Conservation (phyloP, 2,113 vertebrate species). For the Rhynchopsitta pachyrhyncha region DNA sequence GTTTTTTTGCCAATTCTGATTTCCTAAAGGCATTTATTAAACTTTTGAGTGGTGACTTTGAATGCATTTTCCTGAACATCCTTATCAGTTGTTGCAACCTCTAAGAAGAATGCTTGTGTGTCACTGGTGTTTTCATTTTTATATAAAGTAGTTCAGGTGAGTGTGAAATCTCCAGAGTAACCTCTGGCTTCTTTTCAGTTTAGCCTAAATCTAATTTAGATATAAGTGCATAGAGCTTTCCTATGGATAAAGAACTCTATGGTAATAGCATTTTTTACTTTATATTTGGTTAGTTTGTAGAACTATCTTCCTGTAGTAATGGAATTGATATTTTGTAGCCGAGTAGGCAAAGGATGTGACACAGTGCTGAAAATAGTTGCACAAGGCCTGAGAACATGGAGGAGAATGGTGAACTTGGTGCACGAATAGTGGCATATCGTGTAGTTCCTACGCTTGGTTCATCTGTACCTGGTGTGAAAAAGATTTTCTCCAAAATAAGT, state of each 20-base stretch:
- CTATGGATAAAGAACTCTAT: fast-evolving
- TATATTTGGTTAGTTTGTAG: not conserved
- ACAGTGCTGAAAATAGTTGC: not conserved
- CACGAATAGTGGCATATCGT: not conserved
- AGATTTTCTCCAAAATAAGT: not conserved
- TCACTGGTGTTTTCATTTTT: conserved; percentile 97
- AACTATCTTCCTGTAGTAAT: not conserved
- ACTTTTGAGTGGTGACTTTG: not conserved
- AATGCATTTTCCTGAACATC: conserved; percentile 69
- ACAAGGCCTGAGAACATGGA: not conserved
- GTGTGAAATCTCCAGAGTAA: not conserved
- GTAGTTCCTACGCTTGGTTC: not conserved
- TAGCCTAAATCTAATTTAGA: not conserved
- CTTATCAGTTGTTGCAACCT: conserved; percentile 91
- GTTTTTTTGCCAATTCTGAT: not conserved
- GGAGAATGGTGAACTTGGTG: not conserved
- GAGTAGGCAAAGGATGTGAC: conserved; percentile 19
- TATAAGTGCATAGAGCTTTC: fast-evolving
- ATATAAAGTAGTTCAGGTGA: conserved; percentile 97
- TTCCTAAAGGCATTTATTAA: not conserved
- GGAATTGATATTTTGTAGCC: not conserved
- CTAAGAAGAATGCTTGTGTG: conserved; percentile 96
- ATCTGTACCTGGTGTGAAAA: not conserved
- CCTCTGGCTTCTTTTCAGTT: not conserved
- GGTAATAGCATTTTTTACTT: not conserved